Percentiles rank a stretch among this genome's conserved stretches.
phyloP scores from a whole-genome alignment of 37 sponge, comb jelly and placozoan species.

The Amphimedon queenslandica region DNA sequence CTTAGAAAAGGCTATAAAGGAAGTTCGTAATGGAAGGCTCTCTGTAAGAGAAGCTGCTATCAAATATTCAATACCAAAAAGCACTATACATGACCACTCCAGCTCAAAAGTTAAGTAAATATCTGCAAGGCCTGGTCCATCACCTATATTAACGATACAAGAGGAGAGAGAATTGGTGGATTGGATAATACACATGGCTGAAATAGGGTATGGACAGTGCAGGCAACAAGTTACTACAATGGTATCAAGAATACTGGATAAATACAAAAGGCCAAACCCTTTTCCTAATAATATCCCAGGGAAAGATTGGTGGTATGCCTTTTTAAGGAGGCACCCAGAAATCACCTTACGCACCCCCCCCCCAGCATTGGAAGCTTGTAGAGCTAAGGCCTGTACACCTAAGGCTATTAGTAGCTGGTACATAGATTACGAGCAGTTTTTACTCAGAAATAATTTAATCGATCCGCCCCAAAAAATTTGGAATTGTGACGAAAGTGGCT shows the following conservation, averaged over 20 bases:
- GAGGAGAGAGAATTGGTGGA: background rate
- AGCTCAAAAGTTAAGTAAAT: constrained; percentile 7
- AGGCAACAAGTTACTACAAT: constrained; percentile 12
- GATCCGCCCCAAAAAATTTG: constrained; percentile 17
- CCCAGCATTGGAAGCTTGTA: background rate
- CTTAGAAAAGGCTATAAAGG: background rate
- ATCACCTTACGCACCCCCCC: constrained; percentile 4
- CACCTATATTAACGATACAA: constrained; percentile 9
- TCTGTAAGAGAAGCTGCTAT: constrained; percentile 20
- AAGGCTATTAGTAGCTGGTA: constrained; percentile 15
- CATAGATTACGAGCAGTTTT: constrained; percentile 2
- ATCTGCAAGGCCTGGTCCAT: constrained; percentile 5
- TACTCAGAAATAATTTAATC: background rate
- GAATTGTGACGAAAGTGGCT: constrained; percentile 43
- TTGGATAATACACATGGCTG: constrained; percentile 14
- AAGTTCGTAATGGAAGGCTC: constrained; percentile 2
- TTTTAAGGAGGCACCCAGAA: background rate
- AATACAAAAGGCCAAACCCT: constrained; percentile 21
- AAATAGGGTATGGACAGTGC: constrained; percentile 36
- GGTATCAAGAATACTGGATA: constrained; percentile 18
- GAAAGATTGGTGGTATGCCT: constrained; percentile 30
- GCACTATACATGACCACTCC: constrained; percentile 35
- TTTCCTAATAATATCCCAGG: constrained; percentile 20
- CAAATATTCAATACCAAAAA: constrained; percentile 27
- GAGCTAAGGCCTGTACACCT: constrained; percentile 21